A percentile compares a stretch with the other conserved stretches of the same genome.
These are phyloP conservation scores for Callinectes sapidus DNA, from an alignment of 2,888 invertebrate genomes.

Conservation along the genomic window DNA sequence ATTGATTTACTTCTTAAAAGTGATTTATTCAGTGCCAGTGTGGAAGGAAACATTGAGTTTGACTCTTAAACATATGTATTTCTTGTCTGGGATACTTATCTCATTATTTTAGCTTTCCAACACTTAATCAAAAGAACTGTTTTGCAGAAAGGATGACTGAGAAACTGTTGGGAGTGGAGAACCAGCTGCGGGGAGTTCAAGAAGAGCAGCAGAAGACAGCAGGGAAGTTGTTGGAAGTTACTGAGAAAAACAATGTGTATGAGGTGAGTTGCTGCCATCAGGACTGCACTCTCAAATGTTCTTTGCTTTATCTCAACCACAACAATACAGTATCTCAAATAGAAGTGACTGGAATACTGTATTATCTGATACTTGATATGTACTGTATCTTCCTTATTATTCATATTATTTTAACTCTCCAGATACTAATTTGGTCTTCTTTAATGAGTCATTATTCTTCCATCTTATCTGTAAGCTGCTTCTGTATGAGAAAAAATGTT, in stretches of 20 bases:
- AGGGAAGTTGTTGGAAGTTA: constrained; percentile 41
- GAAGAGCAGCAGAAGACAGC: constrained; percentile 45
- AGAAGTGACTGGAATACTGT: background rate
- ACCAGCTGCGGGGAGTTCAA: constrained; percentile 43
- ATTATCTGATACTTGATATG: background rate
- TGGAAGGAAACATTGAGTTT: background rate
- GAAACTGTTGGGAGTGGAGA: constrained; percentile 38
- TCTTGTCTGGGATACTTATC: background rate
- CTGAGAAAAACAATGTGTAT: constrained; percentile 48
- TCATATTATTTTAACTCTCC: background rate
- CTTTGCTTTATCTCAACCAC: too few species aligned
- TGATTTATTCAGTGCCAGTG: background rate
- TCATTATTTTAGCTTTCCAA: background rate
- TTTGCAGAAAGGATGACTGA: constrained; percentile 47
- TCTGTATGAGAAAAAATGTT: background rate
- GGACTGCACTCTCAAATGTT: background rate
- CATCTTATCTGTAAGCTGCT: background rate
- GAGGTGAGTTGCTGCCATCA: constrained; percentile 29
- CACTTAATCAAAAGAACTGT: background rate
- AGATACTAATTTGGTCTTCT: background rate
- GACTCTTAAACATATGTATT: background rate
- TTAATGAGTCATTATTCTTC: background rate
- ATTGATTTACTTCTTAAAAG: background rate
- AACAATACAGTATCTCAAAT: background rate
- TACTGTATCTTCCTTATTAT: background rate